Evolutionary conservation across 2,113 vertebrate genomes (phyloP).

Genomic region (Amphiprion ocellaris): DNA sequence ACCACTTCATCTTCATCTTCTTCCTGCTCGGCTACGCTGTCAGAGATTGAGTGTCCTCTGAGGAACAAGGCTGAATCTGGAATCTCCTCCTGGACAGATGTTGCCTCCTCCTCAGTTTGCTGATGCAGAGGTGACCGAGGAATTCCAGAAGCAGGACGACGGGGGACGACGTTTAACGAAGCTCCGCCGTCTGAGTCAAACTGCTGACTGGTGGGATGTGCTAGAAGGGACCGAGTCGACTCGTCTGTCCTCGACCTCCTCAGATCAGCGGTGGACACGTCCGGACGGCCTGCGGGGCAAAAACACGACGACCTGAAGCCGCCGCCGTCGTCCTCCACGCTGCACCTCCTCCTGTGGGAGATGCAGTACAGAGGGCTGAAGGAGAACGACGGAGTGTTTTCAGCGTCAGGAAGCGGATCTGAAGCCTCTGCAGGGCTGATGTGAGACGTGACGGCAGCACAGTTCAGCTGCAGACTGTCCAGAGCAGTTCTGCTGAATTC

Average conservation of each 20-base stretch:
- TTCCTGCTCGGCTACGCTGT: constrained; percentile 47
- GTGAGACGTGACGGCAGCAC: constrained; percentile 24
- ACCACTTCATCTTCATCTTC: constrained; percentile 44
- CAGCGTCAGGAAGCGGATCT: neutral
- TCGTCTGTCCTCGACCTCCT: neutral
- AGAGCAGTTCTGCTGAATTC: neutral
- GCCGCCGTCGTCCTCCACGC: constrained; percentile 20
- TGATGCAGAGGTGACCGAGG: neutral
- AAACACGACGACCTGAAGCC: constrained; percentile 32
- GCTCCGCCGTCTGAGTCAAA: neutral
- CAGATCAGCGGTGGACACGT: neutral
- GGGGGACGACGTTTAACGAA: neutral
- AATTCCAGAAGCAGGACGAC: constrained; percentile 6
- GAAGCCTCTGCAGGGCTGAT: neutral
- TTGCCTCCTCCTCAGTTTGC: neutral
- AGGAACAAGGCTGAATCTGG: constrained; percentile 20
- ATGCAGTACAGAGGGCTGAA: constrained; percentile 52
- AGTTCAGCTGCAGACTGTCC: constrained; percentile 20
- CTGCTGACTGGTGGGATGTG: neutral
- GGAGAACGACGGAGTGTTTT: neutral
- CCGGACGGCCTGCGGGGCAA: neutral
- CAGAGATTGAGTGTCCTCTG: constrained; percentile 65
- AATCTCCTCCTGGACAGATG: neutral
- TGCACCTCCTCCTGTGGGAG: constrained; percentile 32
- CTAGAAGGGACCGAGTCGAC: neutral